These are phyloP conservation scores for Araneus ventricosus DNA, from an alignment of 1,140 invertebrate species.

Conservation along the genomic window DNA sequence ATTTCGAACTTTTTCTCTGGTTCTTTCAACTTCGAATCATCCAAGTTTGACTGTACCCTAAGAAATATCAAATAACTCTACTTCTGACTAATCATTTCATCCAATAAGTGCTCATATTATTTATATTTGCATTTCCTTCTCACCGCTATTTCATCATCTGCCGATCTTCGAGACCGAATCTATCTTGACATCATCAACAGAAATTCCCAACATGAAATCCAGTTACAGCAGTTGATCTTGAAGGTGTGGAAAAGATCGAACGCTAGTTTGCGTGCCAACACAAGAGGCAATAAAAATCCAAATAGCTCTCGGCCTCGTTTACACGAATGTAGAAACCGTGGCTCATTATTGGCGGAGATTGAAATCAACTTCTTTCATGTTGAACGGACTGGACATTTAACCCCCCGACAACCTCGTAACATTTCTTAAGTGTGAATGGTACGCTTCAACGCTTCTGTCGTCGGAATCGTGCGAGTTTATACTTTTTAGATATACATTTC, in stretches of 20 bases:
- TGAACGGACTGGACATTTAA: constrained; percentile 24
- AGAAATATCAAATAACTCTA: too few species aligned
- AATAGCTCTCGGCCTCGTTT: constrained; percentile 1
- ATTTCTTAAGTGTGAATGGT: constrained; percentile 25
- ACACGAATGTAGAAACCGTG: constrained; percentile 1
- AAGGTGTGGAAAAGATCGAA: constrained; percentile 52
- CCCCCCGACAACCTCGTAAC: neutral
- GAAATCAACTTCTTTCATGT: neutral
- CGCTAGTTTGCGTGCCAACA: constrained; percentile 16
- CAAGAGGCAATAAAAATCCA: constrained; percentile 18
- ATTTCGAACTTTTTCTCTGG: too few species aligned
- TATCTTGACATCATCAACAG: neutral
- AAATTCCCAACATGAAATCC: neutral
- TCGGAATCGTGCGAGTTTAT: constrained; percentile 8
- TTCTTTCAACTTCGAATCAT: too few species aligned
- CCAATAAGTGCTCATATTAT: too few species aligned
- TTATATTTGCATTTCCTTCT: too few species aligned
- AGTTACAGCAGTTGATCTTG: neutral
- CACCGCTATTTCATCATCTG: too few species aligned
- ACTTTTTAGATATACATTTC: neutral
- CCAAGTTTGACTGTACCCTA: too few species aligned
- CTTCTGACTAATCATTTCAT: too few species aligned
- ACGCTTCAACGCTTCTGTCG: constrained; percentile 19
- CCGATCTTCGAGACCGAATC: neutral
- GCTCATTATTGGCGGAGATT: neutral